Evolutionary conservation across 2,888 invertebrate genomes (phyloP).

Genomic region (Torymus aiolomorphi): DNA sequence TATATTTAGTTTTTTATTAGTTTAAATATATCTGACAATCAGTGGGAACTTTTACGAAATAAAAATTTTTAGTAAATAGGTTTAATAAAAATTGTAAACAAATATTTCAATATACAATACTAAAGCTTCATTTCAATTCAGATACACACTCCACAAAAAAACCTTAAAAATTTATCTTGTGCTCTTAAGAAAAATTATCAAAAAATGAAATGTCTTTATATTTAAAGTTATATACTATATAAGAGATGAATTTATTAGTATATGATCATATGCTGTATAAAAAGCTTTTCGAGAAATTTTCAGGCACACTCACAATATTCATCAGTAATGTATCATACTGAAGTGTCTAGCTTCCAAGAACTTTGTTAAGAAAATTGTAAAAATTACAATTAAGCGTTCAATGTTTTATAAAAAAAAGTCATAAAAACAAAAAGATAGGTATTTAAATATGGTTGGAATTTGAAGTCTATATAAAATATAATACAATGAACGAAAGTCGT

Average conservation of each 20-base stretch:
- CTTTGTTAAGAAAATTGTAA: constrained; percentile 38
- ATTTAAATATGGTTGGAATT: constrained; percentile 44
- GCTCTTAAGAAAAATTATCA: too few relatives aligned
- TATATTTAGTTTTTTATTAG: background rate
- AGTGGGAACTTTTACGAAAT: background rate
- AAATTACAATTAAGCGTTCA: constrained; percentile 20
- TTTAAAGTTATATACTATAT: too few relatives aligned
- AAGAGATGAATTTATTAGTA: background rate
- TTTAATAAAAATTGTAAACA: too few relatives aligned
- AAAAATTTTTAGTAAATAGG: too few relatives aligned
- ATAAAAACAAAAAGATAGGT: constrained; percentile 7
- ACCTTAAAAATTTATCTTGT: too few relatives aligned
- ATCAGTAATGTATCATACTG: constrained; percentile 10
- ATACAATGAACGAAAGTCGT: constrained; percentile 35
- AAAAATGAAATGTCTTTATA: too few relatives aligned
- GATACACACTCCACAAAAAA: too few relatives aligned
- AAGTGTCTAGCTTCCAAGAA: constrained; percentile 18
- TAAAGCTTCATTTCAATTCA: too few relatives aligned
- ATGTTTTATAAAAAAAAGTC: constrained; percentile 43
- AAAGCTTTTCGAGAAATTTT: constrained; percentile 27
- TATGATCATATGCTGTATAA: background rate
- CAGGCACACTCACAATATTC: constrained; percentile 15
- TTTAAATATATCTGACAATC: background rate
- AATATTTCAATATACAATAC: too few relatives aligned
- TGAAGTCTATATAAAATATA: constrained; percentile 21